Percentiles rank a stretch among this genome's conserved stretches.
Evolutionary conservation across 2,113 vertebrate species (phyloP).

Genomic region (Antechinus stuartii): DNA sequence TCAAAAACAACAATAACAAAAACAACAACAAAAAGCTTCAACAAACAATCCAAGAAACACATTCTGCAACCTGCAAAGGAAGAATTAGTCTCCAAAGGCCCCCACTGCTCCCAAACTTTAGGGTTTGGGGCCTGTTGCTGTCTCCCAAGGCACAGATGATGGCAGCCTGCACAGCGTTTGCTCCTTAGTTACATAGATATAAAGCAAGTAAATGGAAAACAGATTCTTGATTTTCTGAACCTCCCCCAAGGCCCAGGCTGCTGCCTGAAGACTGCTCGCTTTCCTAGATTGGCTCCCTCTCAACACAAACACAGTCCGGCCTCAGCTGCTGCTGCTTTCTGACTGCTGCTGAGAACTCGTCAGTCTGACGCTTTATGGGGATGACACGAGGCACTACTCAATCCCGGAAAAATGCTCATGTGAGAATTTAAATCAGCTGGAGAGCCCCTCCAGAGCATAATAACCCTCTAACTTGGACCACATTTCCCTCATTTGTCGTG

Average conservation of each 20-base stretch:
- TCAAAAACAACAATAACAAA: neutral
- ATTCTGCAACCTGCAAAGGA: slow-evolving; percentile 52
- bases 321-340: slow-evolving; percentile 62
- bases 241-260: neutral
- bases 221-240: slow-evolving; percentile 52
- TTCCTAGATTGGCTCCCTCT: slow-evolving; percentile 57
- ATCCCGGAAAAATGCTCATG: slow-evolving; percentile 75
- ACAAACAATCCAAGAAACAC: slow-evolving; percentile 44
- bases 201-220: slow-evolving; percentile 56
- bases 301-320: slow-evolving; percentile 71
- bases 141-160: slow-evolving; percentile 42
- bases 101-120: slow-evolving; percentile 2
- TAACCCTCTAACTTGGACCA: neutral
- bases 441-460: slow-evolving; percentile 29
- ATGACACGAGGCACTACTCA: slow-evolving; percentile 75
- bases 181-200: slow-evolving; percentile 56
- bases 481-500: slow-evolving; percentile 12
- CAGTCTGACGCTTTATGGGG: slow-evolving; percentile 68
- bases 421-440: slow-evolving; percentile 61
- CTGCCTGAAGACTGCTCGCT: slow-evolving; percentile 50
- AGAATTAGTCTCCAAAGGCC: slow-evolving; percentile 55
- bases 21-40: neutral
- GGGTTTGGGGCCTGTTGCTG: slow-evolving; percentile 15
- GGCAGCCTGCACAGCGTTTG: slow-evolving; percentile 19
- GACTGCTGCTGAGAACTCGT: slow-evolving; percentile 64